Conservation (phyloP, 2,797 vertebrate genomes). For the Bradypodion pumilum region DNA sequence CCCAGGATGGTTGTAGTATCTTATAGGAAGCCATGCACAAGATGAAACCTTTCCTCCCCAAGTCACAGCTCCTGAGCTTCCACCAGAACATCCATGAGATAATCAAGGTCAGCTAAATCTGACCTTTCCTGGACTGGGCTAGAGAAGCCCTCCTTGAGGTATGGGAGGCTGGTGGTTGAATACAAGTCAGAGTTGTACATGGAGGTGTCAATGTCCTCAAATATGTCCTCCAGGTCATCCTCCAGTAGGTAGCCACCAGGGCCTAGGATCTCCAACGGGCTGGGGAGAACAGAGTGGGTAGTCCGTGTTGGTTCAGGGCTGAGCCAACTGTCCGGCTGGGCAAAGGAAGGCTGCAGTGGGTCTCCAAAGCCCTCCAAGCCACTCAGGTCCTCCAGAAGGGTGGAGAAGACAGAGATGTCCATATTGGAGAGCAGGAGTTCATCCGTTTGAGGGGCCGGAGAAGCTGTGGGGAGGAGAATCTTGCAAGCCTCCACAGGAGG, state of each 20-base stretch:
- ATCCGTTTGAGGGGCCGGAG: not conserved
- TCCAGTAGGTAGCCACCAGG: conserved; percentile 64
- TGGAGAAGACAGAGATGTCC: conserved; percentile 62
- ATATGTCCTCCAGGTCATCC: conserved; percentile 68
- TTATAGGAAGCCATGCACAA: not conserved
- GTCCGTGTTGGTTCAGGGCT: conserved; percentile 10
- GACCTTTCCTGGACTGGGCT: conserved; percentile 35
- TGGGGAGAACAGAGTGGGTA: conserved; percentile 20
- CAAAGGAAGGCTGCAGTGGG: conserved; percentile 40
- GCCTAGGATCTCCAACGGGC: conserved; percentile 58
- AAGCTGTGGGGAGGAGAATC: not conserved
- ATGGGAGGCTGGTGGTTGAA: conserved; percentile 30
- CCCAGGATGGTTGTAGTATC: accelerated
- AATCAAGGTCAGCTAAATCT: conserved; percentile 67
- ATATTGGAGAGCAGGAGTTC: conserved; percentile 52
- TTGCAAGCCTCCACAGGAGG: not conserved
- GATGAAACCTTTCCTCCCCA: not conserved
- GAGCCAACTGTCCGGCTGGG: not conserved
- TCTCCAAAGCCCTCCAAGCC: conserved; percentile 12
- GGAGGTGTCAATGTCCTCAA: conserved; percentile 75
- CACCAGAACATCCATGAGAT: conserved; percentile 72
- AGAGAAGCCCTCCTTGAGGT: conserved; percentile 35
- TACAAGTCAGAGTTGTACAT: conserved; percentile 75
- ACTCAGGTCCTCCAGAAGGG: conserved; percentile 67
- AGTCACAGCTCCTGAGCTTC: conserved; percentile 58